Evolutionary conservation across 2,113 vertebrate genomes (phyloP), one percentile per base, ranked within the genome.

Genomic region (Caracal caracal): DNA sequence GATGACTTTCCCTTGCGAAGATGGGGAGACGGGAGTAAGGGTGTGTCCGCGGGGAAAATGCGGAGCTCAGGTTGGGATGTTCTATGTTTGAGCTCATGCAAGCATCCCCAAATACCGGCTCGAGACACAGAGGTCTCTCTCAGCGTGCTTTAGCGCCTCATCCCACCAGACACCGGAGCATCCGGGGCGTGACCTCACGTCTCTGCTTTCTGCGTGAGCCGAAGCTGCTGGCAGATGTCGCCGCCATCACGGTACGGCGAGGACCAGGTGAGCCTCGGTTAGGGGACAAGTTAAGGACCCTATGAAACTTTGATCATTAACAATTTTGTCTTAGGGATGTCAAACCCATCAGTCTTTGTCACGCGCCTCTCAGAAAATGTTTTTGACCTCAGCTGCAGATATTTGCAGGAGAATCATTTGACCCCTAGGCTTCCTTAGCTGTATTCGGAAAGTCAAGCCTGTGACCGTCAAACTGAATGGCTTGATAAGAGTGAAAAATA

Each of bases 211-310:
- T 1, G 9, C 2, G 2, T 3, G 3, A 51, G 56, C 49, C 28
- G 2, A 49, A 35, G 4, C 5, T 4, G n/a, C 68, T 33, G 5
- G 20, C 19, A 0, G 20, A 4, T 15, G 30, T 8, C 1, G 0
- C n/a, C 28, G 3, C 59, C 59, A 59, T 20, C 56, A 19, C 6
- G 20, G 6, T 8, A 28, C 30, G 0, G 30, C 5, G 7, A 37
- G 37, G 75, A 11, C 24, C 43, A 5, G 6, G 8, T 19, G 35
- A 47, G 24, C 40, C 20, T 10, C 35, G 40, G 53, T 26, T 3
- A 47, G 68, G 10, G 22, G 26, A 40, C 43, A 24, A 33, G 19
- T 47, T 30, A 19, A 28, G 20, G 35, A 33, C 17, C 8, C 8
- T 0, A 15, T 13, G 7, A 35, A 11, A 26, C 47, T 13, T 6